Percentiles rank a stretch among this genome's conserved stretches.
These are phyloP conservation scores for Enchytraeus crypticus DNA, from an alignment of 2,888 invertebrate genomes.

Conservation along the genomic window DNA sequence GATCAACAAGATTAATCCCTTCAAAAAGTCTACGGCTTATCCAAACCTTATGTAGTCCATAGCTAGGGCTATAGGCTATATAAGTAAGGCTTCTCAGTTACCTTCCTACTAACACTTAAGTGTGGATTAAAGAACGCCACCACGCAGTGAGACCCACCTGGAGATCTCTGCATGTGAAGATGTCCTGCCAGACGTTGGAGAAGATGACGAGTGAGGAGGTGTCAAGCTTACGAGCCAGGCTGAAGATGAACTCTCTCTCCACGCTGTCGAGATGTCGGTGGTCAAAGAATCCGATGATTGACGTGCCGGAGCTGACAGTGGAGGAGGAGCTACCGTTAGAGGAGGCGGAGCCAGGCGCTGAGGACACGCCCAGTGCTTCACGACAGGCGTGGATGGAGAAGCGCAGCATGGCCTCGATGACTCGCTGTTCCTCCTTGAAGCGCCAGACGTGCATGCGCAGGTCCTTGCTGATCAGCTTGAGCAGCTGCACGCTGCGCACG, in stretches of 20 bases:
- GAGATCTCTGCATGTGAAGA: constrained; percentile 13
- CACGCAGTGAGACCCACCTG: no score
- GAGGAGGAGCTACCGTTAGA: background rate
- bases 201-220: constrained; percentile 14
- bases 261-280: constrained; percentile 2
- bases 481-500: constrained; percentile 3
- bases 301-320: background rate
- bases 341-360: background rate
- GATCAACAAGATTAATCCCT: no score
- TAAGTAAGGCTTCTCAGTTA: no score
- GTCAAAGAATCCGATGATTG: constrained; percentile 1
- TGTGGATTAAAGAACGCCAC: constrained; percentile 6
- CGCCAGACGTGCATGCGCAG: constrained; percentile 14
- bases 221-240: constrained; percentile 16
- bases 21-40: no score
- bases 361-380: background rate
- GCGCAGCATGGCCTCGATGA: constrained; percentile 13
- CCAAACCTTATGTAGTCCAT: no score
- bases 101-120: background rate
- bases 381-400: constrained; percentile 15
- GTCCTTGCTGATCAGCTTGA: constrained; percentile 16
- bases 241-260: constrained; percentile 18
- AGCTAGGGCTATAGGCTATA: no score
- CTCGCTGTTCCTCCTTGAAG: constrained; percentile 9
- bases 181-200: constrained; percentile 11